phyloP scores from a whole-genome alignment of 2,113 vertebrate species.

The Sphyrna mokarran region DNA sequence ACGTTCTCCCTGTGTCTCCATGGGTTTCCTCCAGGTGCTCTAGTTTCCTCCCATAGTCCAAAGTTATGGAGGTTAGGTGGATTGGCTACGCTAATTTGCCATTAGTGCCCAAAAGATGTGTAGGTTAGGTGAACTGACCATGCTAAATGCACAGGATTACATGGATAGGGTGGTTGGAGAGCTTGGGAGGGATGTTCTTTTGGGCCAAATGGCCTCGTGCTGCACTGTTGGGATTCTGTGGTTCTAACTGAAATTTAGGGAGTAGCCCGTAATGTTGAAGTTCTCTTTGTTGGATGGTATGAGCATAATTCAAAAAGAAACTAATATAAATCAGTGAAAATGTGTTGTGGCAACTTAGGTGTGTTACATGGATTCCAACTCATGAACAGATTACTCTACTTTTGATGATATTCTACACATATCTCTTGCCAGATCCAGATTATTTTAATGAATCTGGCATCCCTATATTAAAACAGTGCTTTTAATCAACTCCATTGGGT shows the following conservation, averaged over 20 bases:
- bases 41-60: too few species aligned
- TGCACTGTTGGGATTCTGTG: too few species aligned
- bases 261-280: not conserved
- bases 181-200: too few species aligned
- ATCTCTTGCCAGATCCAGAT: not conserved
- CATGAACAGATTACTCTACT: not conserved
- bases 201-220: too few species aligned
- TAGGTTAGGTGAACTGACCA: too few species aligned
- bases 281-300: not conserved
- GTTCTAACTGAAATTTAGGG: not conserved
- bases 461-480: not conserved
- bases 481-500: not conserved
- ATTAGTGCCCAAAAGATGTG: too few species aligned
- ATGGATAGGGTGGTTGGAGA: too few species aligned
- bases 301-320: not conserved
- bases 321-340: not conserved
- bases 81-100: too few species aligned
- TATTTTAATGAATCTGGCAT: not conserved
- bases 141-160: too few species aligned
- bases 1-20: too few species aligned
- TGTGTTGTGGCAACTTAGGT: not conserved
- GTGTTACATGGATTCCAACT: not conserved
- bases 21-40: too few species aligned
- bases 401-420: not conserved
- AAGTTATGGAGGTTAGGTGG: too few species aligned